Evolutionary conservation across 1,140 invertebrate genomes (phyloP).

Genomic region (Orchestia grillus): DNA sequence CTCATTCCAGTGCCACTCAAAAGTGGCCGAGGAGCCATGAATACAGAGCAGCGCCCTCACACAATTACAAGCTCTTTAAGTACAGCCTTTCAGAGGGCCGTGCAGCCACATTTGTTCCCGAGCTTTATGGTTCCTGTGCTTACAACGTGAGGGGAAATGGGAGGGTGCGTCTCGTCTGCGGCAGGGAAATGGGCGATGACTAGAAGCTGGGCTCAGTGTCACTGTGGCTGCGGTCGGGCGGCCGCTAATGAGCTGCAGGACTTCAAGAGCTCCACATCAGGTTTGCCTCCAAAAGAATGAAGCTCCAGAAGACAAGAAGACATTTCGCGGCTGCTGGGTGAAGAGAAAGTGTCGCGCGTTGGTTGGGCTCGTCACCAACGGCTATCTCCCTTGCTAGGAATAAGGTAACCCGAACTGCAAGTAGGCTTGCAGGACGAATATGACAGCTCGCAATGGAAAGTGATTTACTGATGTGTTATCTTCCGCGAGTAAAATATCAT

Average conservation of each 20-base stretch:
- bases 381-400: too few species aligned
- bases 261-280: neutral
- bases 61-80: conserved; percentile 56
- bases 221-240: neutral
- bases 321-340: neutral
- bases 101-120: neutral
- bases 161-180: neutral
- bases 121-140: neutral
- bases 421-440: too few species aligned
- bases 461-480: too few species aligned
- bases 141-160: neutral
- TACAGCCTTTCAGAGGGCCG: neutral
- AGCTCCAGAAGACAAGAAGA: neutral
- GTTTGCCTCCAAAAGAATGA: neutral
- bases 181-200: neutral
- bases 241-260: neutral
- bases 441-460: too few species aligned
- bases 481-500: too few species aligned
- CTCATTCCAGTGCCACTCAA: conserved; percentile 19
- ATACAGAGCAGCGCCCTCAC: conserved; percentile 35
- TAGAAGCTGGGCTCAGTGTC: neutral
- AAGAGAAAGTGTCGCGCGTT: neutral
- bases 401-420: too few species aligned
- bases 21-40: conserved; percentile 25
- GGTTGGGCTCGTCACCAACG: neutral